These are phyloP conservation scores for Meteorus sp. DNA, from an alignment of 1,140 invertebrate genomes.

Conservation along the genomic window DNA sequence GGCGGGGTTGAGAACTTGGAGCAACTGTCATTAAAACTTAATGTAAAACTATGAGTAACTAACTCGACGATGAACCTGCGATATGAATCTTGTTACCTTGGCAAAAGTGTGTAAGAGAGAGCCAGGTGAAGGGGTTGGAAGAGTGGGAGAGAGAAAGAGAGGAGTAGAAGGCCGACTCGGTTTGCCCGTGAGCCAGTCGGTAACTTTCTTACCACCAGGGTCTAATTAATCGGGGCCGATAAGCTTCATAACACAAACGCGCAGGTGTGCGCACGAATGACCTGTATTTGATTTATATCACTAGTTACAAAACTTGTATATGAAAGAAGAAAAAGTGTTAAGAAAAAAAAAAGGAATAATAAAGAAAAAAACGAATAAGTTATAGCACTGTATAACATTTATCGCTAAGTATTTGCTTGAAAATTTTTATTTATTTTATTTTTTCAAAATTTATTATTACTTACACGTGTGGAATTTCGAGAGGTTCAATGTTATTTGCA, in stretches of 20 bases:
- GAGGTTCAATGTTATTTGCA: not conserved
- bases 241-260: not conserved
- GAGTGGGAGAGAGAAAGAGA: not conserved
- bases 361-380: not conserved
- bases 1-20: conserved; percentile 29
- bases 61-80: conserved; percentile 9
- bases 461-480: not conserved
- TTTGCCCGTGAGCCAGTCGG: not conserved
- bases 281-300: not conserved
- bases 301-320: not conserved
- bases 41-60: conserved; percentile 31
- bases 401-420: too few species aligned
- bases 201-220: not conserved
- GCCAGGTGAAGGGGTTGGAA: not conserved
- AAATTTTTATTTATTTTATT: too few species aligned
- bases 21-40: conserved; percentile 43
- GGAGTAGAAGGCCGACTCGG: not conserved
- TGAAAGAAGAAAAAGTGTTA: too few species aligned
- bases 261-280: conserved; percentile 7
- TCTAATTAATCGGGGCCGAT: conserved; percentile 8
- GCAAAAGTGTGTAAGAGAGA: too few species aligned
- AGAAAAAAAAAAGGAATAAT: too few species aligned
- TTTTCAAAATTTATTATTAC: too few species aligned
- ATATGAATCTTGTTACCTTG: conserved; percentile 28
- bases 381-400: too few species aligned